Evolutionary conservation across 1,140 invertebrate species (phyloP).

Genomic region (Scaptomyza hsui): DNA sequence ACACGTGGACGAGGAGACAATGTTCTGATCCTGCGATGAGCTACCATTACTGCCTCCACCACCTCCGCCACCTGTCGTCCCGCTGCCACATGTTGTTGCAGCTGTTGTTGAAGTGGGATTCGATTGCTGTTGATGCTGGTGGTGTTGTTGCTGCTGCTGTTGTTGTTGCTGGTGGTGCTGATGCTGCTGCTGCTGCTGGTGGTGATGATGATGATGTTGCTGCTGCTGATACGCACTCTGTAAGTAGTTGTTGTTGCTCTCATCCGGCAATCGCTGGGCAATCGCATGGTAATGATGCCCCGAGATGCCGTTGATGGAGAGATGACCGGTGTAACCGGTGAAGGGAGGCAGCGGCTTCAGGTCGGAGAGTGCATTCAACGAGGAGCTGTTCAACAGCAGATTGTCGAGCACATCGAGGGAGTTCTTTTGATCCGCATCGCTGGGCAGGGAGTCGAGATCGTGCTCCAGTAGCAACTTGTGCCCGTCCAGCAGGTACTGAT

Average conservation of each 20-base stretch:
- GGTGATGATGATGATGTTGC: constrained; percentile 27
- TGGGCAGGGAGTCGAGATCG: constrained; percentile 81
- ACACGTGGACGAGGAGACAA: constrained; percentile 88
- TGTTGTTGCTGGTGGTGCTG: constrained; percentile 54
- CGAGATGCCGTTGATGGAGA: constrained; percentile 92
- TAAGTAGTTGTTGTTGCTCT: constrained; percentile 88
- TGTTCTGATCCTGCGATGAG: constrained; percentile 85
- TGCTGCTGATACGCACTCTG: constrained; percentile 85
- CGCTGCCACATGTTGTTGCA: constrained; percentile 37
- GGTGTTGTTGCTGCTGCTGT: constrained; percentile 35
- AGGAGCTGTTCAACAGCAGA: constrained; percentile 86
- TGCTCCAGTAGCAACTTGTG: constrained; percentile 83
- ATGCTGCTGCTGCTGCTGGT: constrained; percentile 43
- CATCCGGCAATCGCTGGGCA: constrained; percentile 88
- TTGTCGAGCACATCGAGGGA: constrained; percentile 88
- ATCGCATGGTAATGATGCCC: constrained; percentile 94
- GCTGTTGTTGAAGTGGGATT: constrained; percentile 73
- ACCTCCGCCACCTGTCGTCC: constrained; percentile 33
- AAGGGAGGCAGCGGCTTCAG: constrained; percentile 94
- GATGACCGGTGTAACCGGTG: constrained; percentile 92
- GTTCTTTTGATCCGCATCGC: constrained; percentile 84
- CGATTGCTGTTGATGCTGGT: constrained; percentile 27
- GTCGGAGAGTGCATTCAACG: constrained; percentile 88
- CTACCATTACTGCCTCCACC: constrained; percentile 29
- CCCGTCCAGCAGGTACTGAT: constrained; percentile 83